A percentile compares a stretch with the other conserved stretches of the same genome.
Evolutionary conservation across 2,113 vertebrate species (phyloP).

Genomic region (Peromyscus leucopus): DNA sequence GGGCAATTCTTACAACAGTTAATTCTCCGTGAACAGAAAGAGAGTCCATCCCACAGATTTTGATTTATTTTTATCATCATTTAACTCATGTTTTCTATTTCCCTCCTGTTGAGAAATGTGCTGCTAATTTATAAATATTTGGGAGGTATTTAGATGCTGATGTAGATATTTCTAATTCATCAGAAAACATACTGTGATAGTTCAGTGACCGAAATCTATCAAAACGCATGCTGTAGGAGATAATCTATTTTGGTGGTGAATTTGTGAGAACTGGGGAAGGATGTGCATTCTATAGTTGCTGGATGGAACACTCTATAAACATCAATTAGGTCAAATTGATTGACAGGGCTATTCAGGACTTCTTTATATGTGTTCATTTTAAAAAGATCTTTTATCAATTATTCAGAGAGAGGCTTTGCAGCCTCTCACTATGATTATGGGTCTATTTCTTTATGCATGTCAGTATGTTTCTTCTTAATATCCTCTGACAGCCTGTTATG

Average conservation of each 20-base stretch:
- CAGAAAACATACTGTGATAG: not conserved
- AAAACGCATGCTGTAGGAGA: not conserved
- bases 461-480: slow-evolving; percentile 17
- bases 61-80: not conserved
- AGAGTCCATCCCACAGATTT: not conserved
- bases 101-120: not conserved
- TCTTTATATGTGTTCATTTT: not conserved
- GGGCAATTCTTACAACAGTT: not conserved
- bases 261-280: not conserved
- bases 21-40: not conserved
- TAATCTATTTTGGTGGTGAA: not conserved
- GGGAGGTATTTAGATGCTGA: slow-evolving; percentile 1
- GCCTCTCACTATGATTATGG: not conserved
- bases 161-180: not conserved
- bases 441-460: slow-evolving; percentile 1
- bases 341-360: not conserved
- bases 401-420: slow-evolving; percentile 36
- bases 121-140: slow-evolving; percentile 46
- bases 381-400: slow-evolving; percentile 6
- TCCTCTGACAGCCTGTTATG: slow-evolving; percentile 41
- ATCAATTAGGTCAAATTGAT: slow-evolving; percentile 47
- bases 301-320: not conserved
- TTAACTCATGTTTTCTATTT: slow-evolving; percentile 7
- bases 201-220: slow-evolving; percentile 16
- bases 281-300: not conserved